Percentiles rank a stretch among this genome's conserved stretches.
phyloP scores from a whole-genome alignment of 2,113 vertebrate genomes.

The Herpetotheres cachinnans region DNA sequence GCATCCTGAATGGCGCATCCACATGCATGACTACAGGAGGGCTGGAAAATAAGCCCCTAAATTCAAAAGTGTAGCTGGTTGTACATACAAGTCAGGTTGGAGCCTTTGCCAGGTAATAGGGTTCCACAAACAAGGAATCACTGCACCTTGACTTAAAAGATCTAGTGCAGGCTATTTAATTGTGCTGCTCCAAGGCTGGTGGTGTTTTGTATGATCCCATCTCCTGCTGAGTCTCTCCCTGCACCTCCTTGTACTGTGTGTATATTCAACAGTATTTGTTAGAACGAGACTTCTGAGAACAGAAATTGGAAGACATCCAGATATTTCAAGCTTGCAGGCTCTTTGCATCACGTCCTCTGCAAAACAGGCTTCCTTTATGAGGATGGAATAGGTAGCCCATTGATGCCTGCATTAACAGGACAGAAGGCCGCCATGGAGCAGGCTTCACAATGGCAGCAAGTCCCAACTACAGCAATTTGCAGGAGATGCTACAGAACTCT shows the following conservation, averaged over 20 bases:
- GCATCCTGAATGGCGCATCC: neutral
- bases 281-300: constrained; percentile 45
- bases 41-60: neutral
- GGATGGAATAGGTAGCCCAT: neutral
- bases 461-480: neutral
- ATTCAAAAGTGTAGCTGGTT: neutral
- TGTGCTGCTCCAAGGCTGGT: neutral
- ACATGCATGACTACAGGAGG: neutral
- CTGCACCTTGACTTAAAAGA: neutral
- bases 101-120: neutral
- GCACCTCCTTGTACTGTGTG: neutral
- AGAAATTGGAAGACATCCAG: constrained; percentile 41
- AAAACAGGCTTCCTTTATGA: constrained; percentile 36
- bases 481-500: neutral
- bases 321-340: constrained; percentile 24
- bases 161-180: neutral
- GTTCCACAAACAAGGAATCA: neutral
- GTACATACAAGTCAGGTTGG: neutral
- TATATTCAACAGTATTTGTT: neutral
- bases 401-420: neutral
- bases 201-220: neutral
- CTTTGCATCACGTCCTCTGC: constrained; percentile 28
- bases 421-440: neutral
- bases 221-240: neutral
- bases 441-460: neutral